Base-by-base conservation (phyloP, 2,797 vertebrate species). In the Urocyon cinereoargenteus region DNA sequence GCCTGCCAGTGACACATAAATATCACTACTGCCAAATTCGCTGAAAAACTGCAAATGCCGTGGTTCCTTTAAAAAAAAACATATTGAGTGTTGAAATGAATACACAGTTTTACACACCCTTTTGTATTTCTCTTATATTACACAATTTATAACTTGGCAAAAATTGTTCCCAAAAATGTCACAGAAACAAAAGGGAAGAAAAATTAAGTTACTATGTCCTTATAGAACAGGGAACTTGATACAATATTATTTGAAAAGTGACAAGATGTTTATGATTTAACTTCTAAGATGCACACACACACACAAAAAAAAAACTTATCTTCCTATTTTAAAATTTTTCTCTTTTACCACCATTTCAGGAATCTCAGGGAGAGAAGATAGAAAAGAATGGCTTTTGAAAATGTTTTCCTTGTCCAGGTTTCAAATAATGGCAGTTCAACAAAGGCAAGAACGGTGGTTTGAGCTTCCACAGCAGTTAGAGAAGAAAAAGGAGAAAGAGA, bases 31-130 rank as follows among this genome's bases (percentile, higher is more conserved):
- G 98, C 99, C 99, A 97, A 99, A 99, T 99, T 99, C 99, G 19
- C 99, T 99, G 98, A 99, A 99, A 98, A 99, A 99, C 98, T 99
- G 99, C 91, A 99, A 99, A 98, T 99, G 99, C 95, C 99, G 99
- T 28, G 99, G 99, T 97, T 99, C 99, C 99, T 99, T 98, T 78
- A 98, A 98, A 96, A 95, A 97, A 98, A 96, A 22, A 84, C 7
- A 53, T 2, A 66, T 45, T 45, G 22, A 84, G 28, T 53, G 57
- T 72, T 98, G 88, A 94, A 97, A 97, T 28, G 77, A 91, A 97
- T 94, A 96, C 70, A 78, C 64, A 11, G 91, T 97, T 97, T 98
- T 87, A 86, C 5, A 82, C 40, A 70, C 28, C 36, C 40, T 82
- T 95, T 88, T 94, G 22, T 16, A 75, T 84, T 94, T 89, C 24